Conservation (phyloP, 1,140 invertebrate genomes). For the Hydropsyche tenuis region DNA sequence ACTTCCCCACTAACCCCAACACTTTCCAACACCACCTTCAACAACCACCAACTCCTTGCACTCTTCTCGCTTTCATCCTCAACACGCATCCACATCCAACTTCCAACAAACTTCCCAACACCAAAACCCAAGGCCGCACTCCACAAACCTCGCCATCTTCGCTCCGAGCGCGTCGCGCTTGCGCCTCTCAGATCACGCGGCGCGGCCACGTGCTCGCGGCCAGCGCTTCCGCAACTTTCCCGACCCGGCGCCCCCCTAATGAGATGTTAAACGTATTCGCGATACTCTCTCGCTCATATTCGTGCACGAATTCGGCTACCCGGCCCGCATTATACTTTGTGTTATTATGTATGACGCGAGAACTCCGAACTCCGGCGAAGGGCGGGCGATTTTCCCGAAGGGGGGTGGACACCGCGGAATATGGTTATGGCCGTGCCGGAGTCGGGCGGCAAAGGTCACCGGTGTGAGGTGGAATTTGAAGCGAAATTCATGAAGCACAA, state of each 20-base stretch:
- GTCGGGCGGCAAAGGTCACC: background rate
- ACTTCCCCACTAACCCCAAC: too few relatives aligned
- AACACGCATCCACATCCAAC: too few relatives aligned
- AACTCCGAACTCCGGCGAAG: too few relatives aligned
- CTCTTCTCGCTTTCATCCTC: too few relatives aligned
- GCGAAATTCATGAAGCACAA: slow-evolving; percentile 55
- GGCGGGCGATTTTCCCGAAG: slow-evolving; percentile 39
- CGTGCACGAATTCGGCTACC: slow-evolving; percentile 62
- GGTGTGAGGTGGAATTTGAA: slow-evolving; percentile 55
- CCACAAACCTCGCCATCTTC: background rate
- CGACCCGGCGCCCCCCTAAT: slow-evolving; percentile 28
- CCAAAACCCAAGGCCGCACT: too few relatives aligned
- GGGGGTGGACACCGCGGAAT: slow-evolving; percentile 9
- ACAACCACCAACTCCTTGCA: too few relatives aligned
- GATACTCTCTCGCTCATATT: slow-evolving; percentile 52
- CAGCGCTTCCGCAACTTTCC: slow-evolving; percentile 12
- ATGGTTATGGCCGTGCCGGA: background rate
- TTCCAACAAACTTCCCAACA: too few relatives aligned
- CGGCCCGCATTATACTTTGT: slow-evolving; percentile 65
- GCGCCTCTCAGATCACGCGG: slow-evolving; percentile 42
- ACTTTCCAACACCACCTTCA: too few relatives aligned
- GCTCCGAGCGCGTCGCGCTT: background rate
- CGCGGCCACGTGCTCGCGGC: slow-evolving; percentile 40
- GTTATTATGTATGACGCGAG: slow-evolving; percentile 54
- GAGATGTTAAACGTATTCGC: slow-evolving; percentile 50